Percentiles rank a stretch among this genome's conserved stretches.
phyloP scores from a whole-genome alignment of 2,797 vertebrate genomes.

The Forpus xanthops region DNA sequence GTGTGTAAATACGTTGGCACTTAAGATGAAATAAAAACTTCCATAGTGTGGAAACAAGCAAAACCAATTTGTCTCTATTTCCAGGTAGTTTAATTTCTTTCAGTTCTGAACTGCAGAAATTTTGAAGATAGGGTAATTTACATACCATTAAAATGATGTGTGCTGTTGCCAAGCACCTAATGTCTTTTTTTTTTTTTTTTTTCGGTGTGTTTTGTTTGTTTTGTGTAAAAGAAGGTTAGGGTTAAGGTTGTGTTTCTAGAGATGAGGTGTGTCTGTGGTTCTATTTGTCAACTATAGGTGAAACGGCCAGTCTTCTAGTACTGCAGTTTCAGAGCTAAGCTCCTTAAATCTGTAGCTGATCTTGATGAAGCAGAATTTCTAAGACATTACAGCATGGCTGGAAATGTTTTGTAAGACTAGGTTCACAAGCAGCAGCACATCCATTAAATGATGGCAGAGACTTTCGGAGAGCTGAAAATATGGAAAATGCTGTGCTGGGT shows the following conservation, averaged over 20 bases:
- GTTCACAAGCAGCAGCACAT: constrained; percentile 1
- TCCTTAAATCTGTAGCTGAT: background rate
- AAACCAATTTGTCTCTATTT: background rate
- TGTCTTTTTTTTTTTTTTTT: background rate
- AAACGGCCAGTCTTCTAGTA: background rate
- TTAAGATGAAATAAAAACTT: background rate
- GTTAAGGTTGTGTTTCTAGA: background rate
- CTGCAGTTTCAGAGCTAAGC: background rate
- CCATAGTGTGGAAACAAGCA: background rate
- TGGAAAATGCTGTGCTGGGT: background rate
- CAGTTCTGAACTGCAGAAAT: background rate
- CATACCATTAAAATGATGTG: background rate
- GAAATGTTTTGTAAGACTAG: constrained; percentile 19
- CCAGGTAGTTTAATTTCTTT: background rate
- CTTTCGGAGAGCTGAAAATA: background rate
- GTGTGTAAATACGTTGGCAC: background rate
- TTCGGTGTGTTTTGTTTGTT: background rate
- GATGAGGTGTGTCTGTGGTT: background rate
- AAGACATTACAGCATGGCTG: constrained; percentile 5
- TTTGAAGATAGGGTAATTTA: background rate
- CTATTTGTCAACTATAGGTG: background rate
- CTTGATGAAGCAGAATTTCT: constrained; percentile 1
- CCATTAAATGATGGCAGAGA: background rate
- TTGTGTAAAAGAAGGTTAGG: background rate
- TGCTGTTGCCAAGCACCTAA: background rate